Evolutionary conservation across 2,113 vertebrate species (phyloP), one percentile per base, ranked within the genome.

Genomic region (Mionectes macconnelli): DNA sequence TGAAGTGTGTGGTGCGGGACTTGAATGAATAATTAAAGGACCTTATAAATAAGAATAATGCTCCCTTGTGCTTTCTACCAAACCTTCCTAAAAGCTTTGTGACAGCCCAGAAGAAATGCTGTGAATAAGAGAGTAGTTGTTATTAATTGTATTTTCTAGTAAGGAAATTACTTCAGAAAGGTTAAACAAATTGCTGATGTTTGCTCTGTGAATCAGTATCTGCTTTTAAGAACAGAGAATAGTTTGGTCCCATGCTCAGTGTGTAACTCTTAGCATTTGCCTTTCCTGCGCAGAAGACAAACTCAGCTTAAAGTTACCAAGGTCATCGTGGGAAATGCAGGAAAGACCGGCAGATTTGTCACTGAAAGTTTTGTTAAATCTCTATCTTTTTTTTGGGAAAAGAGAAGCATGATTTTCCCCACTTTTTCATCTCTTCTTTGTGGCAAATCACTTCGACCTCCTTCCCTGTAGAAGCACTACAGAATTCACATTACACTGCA

Each of bases 11-110:
- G 60, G 53, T 73, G 64, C 66, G 87, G 91, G 66, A 84, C 47
- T 89, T 74, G 73, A 96, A 95, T 95, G 81, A 95, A 95, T 96
- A 90, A 92, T 94, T 90, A 97, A 91, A 83, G 47, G 81, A 77
- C 30, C 55, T 72, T 88, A 73, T 72, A 81, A 84, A 90, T 83
- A 90, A 81, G 94, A 90, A 78, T 88, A 92, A 91, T 64, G 74
- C 50, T 83, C 89, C 84, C 64, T 93, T 82, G 80, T 7, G n/a
- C 53, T 88, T 92, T 94, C 67, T 49, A 88, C 79, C 68, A 79
- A 80, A 66, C 40, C 63, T 77, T 66, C 50, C 75, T 89, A 94
- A 95, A 92, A 96, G 84, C 76, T 86, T 89, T 90, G 69, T 80
- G 89, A 83, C 81, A 96, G 75, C 80, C 73, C 42, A 94, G 68